Percentiles rank a stretch among this genome's conserved stretches.
These are phyloP conservation scores for Catonia carolina DNA, from an alignment of 2,888 invertebrate genomes.

Conservation along the genomic window DNA sequence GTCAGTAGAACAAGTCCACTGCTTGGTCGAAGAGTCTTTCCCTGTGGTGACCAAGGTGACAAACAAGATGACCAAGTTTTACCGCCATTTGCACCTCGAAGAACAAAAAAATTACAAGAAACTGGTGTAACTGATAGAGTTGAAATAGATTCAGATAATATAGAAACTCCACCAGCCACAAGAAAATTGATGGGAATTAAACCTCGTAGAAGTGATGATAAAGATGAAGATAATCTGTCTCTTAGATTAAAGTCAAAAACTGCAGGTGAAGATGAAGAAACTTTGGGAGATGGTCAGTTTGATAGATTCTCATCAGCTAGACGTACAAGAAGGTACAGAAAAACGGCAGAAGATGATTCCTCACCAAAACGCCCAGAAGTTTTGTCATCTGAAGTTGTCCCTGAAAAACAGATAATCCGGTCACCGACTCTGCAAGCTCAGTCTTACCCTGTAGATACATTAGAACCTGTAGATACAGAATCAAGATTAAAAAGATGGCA, in stretches of 20 bases:
- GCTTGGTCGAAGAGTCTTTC: constrained; percentile 29
- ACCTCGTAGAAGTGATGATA: constrained; percentile 20
- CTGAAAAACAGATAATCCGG: constrained; percentile 50
- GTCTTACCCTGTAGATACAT: constrained; percentile 47
- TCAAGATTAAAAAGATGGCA: constrained; percentile 61
- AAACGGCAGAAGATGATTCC: constrained; percentile 41
- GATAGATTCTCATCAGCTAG: constrained; percentile 77
- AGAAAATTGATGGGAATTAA: constrained; percentile 48
- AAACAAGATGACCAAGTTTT: constrained; percentile 41
- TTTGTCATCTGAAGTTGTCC: constrained; percentile 41
- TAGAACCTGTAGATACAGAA: constrained; percentile 48
- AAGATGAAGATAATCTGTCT: constrained; percentile 23
- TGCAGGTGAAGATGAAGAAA: constrained; percentile 44
- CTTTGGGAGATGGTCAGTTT: constrained; percentile 69
- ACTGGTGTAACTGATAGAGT: constrained; percentile 54
- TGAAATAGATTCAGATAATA: constrained; percentile 84
- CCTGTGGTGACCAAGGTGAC: constrained; percentile 40
- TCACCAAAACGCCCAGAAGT: constrained; percentile 27
- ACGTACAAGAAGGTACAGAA: constrained; percentile 72
- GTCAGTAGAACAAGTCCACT: constrained; percentile 32
- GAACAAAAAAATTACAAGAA: constrained; percentile 32
- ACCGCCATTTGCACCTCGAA: constrained; percentile 38
- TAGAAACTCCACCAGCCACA: constrained; percentile 81
- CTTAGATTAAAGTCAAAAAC: constrained; percentile 38
- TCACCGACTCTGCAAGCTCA: constrained; percentile 50